Percentiles rank a stretch among this genome's conserved stretches.
These are phyloP conservation scores for Deilephila porcellus DNA, from an alignment of 2,888 invertebrate genomes.

Conservation along the genomic window DNA sequence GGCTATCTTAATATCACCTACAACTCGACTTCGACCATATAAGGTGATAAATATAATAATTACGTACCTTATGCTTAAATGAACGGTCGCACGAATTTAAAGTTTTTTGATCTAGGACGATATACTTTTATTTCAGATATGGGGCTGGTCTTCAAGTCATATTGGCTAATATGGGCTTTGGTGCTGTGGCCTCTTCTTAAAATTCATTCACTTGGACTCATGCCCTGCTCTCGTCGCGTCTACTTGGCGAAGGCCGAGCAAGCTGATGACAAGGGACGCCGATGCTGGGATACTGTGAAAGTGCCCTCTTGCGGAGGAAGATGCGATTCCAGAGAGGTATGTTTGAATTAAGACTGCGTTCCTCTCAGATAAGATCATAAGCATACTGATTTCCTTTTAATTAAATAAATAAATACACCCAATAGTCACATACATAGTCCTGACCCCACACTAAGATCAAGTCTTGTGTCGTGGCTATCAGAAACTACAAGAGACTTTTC, in stretches of 20 bases:
- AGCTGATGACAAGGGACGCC: slow-evolving; percentile 85
- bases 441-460: no score
- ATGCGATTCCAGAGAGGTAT: slow-evolving; percentile 92
- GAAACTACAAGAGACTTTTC: no score
- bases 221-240: slow-evolving; percentile 85
- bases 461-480: no score
- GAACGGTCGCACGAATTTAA: no score
- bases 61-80: no score
- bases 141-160: background rate
- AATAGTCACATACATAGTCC: no score
- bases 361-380: background rate
- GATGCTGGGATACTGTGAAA: slow-evolving; percentile 90
- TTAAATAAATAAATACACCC: no score
- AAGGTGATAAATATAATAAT: no score
- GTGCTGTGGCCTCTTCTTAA: slow-evolving; percentile 37
- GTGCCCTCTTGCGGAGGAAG: slow-evolving; percentile 93
- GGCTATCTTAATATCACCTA: no score
- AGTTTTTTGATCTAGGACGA: background rate
- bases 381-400: no score
- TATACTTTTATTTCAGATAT: background rate
- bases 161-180: slow-evolving; percentile 31
- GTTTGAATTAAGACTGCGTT: background rate
- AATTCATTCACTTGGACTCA: slow-evolving; percentile 35
- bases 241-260: slow-evolving; percentile 88
- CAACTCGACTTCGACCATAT: no score